Base-by-base conservation (phyloP, 1,140 invertebrate genomes). In the Bombus confusus region DNA sequence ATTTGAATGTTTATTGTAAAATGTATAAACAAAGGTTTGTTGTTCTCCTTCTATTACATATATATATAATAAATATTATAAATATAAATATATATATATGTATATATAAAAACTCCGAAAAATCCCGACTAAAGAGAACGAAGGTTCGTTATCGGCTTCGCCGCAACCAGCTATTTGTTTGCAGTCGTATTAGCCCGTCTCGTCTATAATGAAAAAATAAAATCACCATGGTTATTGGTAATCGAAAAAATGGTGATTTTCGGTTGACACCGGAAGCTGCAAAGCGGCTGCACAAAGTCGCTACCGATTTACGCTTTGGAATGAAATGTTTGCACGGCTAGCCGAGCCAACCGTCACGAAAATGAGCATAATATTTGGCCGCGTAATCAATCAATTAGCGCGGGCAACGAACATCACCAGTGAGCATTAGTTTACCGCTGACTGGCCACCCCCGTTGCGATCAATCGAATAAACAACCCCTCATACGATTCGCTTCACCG, bases 301-400 rank as follows among this genome's bases (percentile, higher is more conserved):
- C 39, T 68, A 78, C 39, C 64, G 82, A 80, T 75, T 68, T 75
- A 68, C 73, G 75, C n/a, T 43, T 28, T 80, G 43, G 12, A 72
- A 72, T 59, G 62, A 66, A 79, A 81, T 88, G 71, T 77, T 88
- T 87, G 80, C 87, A 66, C 75, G 34, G 47, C 25, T 8, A 69
- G n/a, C 39, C 57, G 8, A 64, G 66, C 52, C 73, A 72, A 37
- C 73, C 64, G 71, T 52, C 47, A 47, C 47, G 86, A 59, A 91
- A 91, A 88, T 86, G 87, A 84, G 89, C 81, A 84, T 90, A 90
- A 90, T 91, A 91, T 91, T 91, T 91, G 90, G 86, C 86, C 85
- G 74, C 85, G 86, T 86, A 89, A 91, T 90, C 89, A 91, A 92
- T 91, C 89, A 92, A 92, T 92, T 92, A 91, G 89, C 86, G 82